Evolutionary conservation across 1,140 invertebrate genomes (phyloP), one percentile per base, ranked within the genome.

Genomic region (Pogonomyrmex barbatus): DNA sequence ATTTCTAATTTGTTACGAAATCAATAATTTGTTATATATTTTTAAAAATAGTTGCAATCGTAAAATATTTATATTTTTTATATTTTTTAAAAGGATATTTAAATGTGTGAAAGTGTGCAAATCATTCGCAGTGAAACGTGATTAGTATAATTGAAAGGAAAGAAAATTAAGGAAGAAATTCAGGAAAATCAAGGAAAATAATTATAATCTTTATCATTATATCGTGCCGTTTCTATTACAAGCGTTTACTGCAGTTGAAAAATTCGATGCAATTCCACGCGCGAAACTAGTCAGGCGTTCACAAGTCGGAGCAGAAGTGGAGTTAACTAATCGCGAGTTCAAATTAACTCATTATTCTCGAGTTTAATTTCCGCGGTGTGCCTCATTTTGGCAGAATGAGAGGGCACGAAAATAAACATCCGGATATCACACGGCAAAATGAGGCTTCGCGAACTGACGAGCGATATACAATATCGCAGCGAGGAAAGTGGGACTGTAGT

Each of bases 261-360:
- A 73, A 73, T 82, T 60, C 3, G 36, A 79, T 9, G 30, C 62
- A 54, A 63, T 63, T 77, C 8, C 33, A 17, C 2, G 60, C 45
- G 60, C 60, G 42, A 62, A 54, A 54, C 63, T 70, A 30, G 12
- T 39, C 36, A 4, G 14, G 6, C 33, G 58, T 78, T 30, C 17
- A 63, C 30, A 50, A 24, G 24, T 36, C 24, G 56, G 36, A n/a
- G 36, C 24, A 24, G 33, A 1, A n/a, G 24, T 42, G 30, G 54
- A 73, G 68, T 83, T 82, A 82, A 82, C 79, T 82, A 83, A 83
- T 83, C 79, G 68, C 17, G 54, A 10, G 56, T 12, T 83, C 68
- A 75, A 83, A 83, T 83, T 83, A 83, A 83, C 79, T 75, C 79
- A 83, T 83, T 83, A 83, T 83, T 83, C 54, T 58, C 56, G 42